These are phyloP conservation scores for Pipistrellus nathusii DNA, from an alignment of 2,797 vertebrate genomes.

Conservation along the genomic window DNA sequence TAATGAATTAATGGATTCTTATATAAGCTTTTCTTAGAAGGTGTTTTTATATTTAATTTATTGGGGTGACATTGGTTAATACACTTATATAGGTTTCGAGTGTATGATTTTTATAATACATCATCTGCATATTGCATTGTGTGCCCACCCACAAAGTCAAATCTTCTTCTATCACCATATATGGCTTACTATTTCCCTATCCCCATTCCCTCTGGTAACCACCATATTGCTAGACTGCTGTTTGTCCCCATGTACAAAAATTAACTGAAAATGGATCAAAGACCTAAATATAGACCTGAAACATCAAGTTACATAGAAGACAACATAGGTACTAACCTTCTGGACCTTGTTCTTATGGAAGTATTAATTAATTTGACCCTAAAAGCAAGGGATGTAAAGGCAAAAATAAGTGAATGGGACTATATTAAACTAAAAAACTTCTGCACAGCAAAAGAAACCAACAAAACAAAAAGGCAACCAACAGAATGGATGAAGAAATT, in stretches of 20 bases:
- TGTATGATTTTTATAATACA: background rate
- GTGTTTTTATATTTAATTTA: background rate
- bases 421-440: background rate
- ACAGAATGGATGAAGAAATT: background rate
- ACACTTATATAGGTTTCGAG: background rate
- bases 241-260: background rate
- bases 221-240: background rate
- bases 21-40: background rate
- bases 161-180: background rate
- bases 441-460: background rate
- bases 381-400: background rate
- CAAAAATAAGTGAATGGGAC: background rate
- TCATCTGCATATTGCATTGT: background rate
- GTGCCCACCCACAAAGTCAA: background rate
- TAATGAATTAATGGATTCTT: constrained; percentile 23
- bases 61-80: background rate
- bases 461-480: background rate
- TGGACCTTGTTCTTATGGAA: background rate
- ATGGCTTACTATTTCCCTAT: background rate
- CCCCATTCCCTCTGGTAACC: background rate
- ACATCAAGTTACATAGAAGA: background rate
- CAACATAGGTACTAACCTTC: background rate
- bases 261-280: background rate
- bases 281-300: background rate
- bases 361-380: background rate